Base-by-base conservation (phyloP, 2,113 vertebrate genomes). In the Lethenteron camtschaticum region DNA sequence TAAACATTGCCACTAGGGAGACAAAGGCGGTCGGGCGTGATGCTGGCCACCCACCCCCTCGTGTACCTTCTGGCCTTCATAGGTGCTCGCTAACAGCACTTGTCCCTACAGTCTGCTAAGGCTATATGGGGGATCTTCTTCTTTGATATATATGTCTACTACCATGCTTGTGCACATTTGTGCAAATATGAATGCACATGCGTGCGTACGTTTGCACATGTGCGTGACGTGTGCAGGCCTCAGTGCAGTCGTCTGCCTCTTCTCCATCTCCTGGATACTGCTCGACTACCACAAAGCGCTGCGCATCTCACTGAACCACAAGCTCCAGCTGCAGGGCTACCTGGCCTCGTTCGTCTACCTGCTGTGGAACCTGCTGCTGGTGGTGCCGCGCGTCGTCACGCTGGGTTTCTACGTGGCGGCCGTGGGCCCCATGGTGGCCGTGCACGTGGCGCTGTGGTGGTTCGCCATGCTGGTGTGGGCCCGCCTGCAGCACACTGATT, bases 201-300 rank as follows among this genome's bases (percentile, higher is more conserved):
- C 4, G 0, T 69, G 10, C 20, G 5, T 3, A 1, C 55, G 56
- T 16, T 12, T 66, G 74, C 69, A 76, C 24, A 24, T 3, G n/a
- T 59, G 57, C 70, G 68, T 18, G 56, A 11, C 57, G 75, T 11
- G 73, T 68, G 3, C 75, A 97, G 94, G 81, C 71, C 73, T 92
- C 70, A 83, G 87, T 70, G 78, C 87, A 10, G 77, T 79, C 18
- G 82, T 81, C 0, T 86, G 88, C 0, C 84, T 84, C 68, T 75
- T 86, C 1, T 88, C 87, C 11, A 85, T 94, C 58, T 83, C 84
- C 1, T 97, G 94, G 94, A 84, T 88, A 12, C 81, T 96, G 41
- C 79, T 97, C 70, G 90, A 94, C 63, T 96, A 96, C 73, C 90
- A 97, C 74, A 87, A 83, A 74, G 85, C 85, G 9, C 78, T 96